Conservation (phyloP, 2,888 invertebrate species). For the Epinotia demarniana region DNA sequence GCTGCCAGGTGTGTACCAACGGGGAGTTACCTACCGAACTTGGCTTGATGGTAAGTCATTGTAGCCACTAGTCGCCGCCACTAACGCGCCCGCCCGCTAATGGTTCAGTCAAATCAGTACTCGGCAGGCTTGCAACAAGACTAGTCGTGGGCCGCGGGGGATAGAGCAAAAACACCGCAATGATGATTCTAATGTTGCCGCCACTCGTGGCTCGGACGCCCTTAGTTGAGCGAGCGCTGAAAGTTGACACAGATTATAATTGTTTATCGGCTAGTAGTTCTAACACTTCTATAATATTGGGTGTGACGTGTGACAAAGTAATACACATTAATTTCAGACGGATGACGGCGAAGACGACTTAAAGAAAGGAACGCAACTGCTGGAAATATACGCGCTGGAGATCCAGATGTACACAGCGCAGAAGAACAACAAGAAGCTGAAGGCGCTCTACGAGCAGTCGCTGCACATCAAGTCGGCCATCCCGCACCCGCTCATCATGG, state of each 20-base stretch:
- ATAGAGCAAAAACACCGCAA: too few relatives aligned
- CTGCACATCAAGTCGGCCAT: constrained; percentile 99
- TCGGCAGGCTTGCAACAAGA: too few relatives aligned
- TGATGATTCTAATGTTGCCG: too few relatives aligned
- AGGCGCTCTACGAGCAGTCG: constrained; percentile 98
- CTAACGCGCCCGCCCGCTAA: too few relatives aligned
- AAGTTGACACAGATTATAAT: background rate
- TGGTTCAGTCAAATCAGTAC: too few relatives aligned
- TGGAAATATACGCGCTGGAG: constrained; percentile 99
- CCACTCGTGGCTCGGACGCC: too few relatives aligned
- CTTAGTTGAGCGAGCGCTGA: background rate
- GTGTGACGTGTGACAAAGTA: background rate
- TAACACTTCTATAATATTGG: background rate
- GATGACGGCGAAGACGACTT: constrained; percentile 99
- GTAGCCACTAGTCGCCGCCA: too few relatives aligned
- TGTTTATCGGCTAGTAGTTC: background rate
- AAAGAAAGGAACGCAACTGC: constrained; percentile 98
- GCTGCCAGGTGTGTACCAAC: constrained; percentile 91
- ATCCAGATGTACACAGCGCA: constrained; percentile 99
- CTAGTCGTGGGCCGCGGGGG: too few relatives aligned
- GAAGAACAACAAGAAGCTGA: constrained; percentile 99
- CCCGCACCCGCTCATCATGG: constrained; percentile 99
- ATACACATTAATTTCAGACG: constrained; percentile 83
- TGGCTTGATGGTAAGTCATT: too few relatives aligned
- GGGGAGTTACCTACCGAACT: background rate